Conservation (phyloP, 1,140 invertebrate species). For the Amphibalanus amphitrite region DNA sequence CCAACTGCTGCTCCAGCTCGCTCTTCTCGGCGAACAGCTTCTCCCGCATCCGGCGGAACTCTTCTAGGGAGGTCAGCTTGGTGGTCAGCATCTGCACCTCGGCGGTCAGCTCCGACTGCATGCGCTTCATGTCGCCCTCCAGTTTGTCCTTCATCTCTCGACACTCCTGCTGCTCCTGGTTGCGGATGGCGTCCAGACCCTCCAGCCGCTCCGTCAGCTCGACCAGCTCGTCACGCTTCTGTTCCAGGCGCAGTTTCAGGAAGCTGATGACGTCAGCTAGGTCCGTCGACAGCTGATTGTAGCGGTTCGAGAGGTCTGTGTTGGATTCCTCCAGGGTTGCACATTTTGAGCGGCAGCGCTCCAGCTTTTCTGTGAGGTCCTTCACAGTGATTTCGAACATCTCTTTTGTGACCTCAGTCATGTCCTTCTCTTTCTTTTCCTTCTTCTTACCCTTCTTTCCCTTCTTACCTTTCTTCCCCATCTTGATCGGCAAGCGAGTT, state of each 20-base stretch:
- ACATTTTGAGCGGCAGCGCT: not conserved
- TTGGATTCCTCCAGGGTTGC: not conserved
- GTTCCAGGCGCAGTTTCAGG: slow-evolving; percentile 52
- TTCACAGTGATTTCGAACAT: slow-evolving; percentile 1
- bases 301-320: not conserved
- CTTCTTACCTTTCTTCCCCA: not conserved
- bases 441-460: slow-evolving; percentile 1
- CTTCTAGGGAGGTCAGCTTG: not conserved
- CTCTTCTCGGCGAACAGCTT: not conserved
- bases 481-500: not conserved
- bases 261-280: slow-evolving; percentile 2
- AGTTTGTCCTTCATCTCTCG: not conserved
- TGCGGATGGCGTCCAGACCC: slow-evolving; percentile 12
- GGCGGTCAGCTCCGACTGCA: not conserved
- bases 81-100: not conserved
- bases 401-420: not conserved
- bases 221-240: slow-evolving; percentile 50
- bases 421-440: not conserved
- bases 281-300: not conserved
- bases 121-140: not conserved
- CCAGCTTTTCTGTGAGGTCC: not conserved
- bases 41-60: slow-evolving; percentile 1
- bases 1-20: not conserved
- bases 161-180: not conserved
- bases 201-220: slow-evolving; percentile 14